Evolutionary conservation across 2,797 vertebrate genomes (phyloP).

Genomic region (Sciurus vulgaris): DNA sequence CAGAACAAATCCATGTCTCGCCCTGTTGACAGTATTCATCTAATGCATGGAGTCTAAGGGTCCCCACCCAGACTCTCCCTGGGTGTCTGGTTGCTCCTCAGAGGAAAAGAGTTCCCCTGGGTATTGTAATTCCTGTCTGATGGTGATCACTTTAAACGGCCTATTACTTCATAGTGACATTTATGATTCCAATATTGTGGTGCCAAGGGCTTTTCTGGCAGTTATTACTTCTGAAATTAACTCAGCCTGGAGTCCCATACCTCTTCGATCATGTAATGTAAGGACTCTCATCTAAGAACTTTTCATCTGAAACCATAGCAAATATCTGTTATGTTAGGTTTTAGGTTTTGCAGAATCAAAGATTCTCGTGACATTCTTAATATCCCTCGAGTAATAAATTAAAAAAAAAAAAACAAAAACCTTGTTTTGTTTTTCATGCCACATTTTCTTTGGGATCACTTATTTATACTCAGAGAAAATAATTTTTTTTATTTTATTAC

Average conservation of each 20-base stretch:
- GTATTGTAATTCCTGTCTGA: not conserved
- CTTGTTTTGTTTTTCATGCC: conserved; percentile 17
- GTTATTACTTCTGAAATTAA: conserved; percentile 52
- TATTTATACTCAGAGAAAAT: conserved; percentile 43
- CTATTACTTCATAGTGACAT: conserved; percentile 45
- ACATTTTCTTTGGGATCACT: conserved; percentile 19
- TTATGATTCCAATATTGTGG: not conserved
- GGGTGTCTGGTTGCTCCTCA: not conserved
- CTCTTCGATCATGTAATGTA: conserved; percentile 68
- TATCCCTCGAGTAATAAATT: conserved; percentile 9
- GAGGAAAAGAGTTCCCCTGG: not conserved
- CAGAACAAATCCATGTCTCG: accelerated
- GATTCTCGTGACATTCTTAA: conserved; percentile 61
- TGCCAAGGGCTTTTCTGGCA: conserved; percentile 64
- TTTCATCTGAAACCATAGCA: conserved; percentile 56
- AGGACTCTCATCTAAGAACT: not conserved
- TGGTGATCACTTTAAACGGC: conserved; percentile 9
- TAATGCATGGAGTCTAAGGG: too few relatives aligned
- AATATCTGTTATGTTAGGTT: conserved; percentile 46
- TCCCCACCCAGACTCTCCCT: not conserved
- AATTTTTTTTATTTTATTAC: conserved; percentile 15
- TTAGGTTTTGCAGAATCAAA: conserved; percentile 56
- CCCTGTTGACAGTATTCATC: not conserved
- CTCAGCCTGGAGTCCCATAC: conserved; percentile 65
- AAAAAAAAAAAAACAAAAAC: not conserved